Base-by-base conservation (phyloP, 2,888 invertebrate species). In the Drosophila mulleri region DNA sequence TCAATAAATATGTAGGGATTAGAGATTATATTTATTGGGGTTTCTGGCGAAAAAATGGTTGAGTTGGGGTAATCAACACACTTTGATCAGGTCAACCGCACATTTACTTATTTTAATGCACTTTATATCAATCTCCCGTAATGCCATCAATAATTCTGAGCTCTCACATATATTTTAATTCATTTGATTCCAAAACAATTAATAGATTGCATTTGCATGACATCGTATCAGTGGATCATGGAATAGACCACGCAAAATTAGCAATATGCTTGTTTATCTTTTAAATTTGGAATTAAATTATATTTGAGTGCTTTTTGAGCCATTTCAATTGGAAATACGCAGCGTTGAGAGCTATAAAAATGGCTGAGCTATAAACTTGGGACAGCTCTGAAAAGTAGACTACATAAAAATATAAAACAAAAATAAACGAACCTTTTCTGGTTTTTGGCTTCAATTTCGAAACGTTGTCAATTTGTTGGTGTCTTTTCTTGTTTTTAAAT, bases 221-320 rank as follows among this genome's bases (percentile, higher is more conserved):
- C 16, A n/a, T 53, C 1, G 20, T 39, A 45, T 32, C 53, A 16
- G n/a, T 26, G 23, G 53, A 63, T 63, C 47, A 23, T 16, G 20
- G 11, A 20, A 5, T 20, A 20, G 9, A 23, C 12, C n/a, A 35
- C 12, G n/a, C 8, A n/a, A 20, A 35, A 45, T 61, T 32, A 1
- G 18, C 29, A 39, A 45, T 66, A 39, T 32, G 20, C 20, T 32
- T 45, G 67, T 67, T 67, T 32, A 67, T 67, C 47, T n/a, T 26
- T 5, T 12, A 39, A 67, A 67, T 67, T 47, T 41, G 39, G 53
- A 35, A 35, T 67, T 41, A 26, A 67, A 67, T 67, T 41, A 67
- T 35, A 41, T 56, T 48, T 67, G 35, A 67, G 56, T 67, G 26
- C 35, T n/a, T 44, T 61, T 11, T 9, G 4, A 26, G 54, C 14